Conservation (phyloP, 2,888 invertebrate genomes). For the Agrochola lota region DNA sequence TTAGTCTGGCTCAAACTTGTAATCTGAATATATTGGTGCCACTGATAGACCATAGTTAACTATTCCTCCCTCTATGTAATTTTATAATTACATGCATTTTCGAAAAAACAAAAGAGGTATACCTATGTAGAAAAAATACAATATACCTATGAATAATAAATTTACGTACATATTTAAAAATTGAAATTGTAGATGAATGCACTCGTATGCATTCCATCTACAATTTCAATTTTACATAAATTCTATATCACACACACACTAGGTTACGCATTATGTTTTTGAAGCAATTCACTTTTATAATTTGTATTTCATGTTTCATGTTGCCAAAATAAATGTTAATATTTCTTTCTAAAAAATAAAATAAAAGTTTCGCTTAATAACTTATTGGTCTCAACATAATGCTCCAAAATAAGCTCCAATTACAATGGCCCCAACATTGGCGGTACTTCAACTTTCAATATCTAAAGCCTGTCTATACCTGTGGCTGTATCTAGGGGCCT, state of each 20-base stretch:
- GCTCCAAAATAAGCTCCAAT: not conserved
- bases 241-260: not conserved
- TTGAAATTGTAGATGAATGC: too few relatives aligned
- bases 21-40: not conserved
- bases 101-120: too few relatives aligned
- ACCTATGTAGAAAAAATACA: too few relatives aligned
- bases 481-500: conserved; percentile 39
- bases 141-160: too few relatives aligned
- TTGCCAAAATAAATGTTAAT: not conserved
- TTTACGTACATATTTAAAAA: too few relatives aligned
- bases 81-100: too few relatives aligned
- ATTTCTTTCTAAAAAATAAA: not conserved
- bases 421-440: conserved; percentile 27
- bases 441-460: conserved; percentile 28
- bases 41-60: too few relatives aligned
- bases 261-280: not conserved
- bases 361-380: too few relatives aligned
- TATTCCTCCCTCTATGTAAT: not conserved
- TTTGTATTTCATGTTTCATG: not conserved
- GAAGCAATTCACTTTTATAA: not conserved
- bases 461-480: conserved; percentile 46
- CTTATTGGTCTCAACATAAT: not conserved
- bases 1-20: not conserved
- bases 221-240: not conserved
- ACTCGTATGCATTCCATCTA: too few relatives aligned